Percentiles rank a stretch among this genome's conserved stretches.
Conservation (phyloP, 2,888 invertebrate species). For the Metalampra italica region DNA sequence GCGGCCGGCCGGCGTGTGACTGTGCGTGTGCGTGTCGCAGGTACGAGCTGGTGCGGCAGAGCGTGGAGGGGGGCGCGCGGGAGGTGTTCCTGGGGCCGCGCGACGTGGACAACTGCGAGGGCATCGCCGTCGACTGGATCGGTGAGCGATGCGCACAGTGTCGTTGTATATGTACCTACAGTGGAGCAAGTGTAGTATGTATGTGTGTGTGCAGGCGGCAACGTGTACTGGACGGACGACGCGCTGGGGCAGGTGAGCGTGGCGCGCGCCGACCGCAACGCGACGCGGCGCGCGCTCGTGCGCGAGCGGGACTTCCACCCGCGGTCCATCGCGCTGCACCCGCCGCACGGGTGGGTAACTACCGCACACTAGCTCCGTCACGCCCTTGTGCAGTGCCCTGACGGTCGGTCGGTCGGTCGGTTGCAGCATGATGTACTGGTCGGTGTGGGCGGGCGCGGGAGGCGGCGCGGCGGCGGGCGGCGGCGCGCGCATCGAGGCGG, state of each 20-base stretch:
- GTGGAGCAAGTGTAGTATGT: not conserved
- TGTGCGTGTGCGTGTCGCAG: constrained; percentile 38
- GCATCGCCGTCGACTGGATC: constrained; percentile 91
- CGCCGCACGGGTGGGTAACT: constrained; percentile 76
- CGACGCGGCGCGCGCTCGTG: constrained; percentile 71
- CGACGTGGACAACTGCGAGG: constrained; percentile 82
- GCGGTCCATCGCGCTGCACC: constrained; percentile 82
- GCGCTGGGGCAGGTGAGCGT: constrained; percentile 83
- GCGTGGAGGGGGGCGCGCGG: constrained; percentile 77
- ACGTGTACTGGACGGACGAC: constrained; percentile 92
- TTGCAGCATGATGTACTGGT: constrained; percentile 85
- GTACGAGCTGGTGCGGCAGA: constrained; percentile 81
- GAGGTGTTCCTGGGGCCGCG: constrained; percentile 78
- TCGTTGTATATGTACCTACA: not conserved
- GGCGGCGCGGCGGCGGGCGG: constrained; percentile 67
- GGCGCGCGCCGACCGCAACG: constrained; percentile 79
- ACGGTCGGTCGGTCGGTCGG: no score
- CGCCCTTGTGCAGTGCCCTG: no score
- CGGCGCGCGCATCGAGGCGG: constrained; percentile 81
- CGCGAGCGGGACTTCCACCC: constrained; percentile 78
- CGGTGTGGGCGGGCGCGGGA: constrained; percentile 80
- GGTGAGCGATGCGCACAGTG: constrained; percentile 49
- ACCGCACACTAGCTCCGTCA: no score
- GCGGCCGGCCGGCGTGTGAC: no score
- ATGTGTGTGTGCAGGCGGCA: constrained; percentile 50